Conservation (phyloP, 2,888 invertebrate genomes). For the Cataglyphis livida region DNA sequence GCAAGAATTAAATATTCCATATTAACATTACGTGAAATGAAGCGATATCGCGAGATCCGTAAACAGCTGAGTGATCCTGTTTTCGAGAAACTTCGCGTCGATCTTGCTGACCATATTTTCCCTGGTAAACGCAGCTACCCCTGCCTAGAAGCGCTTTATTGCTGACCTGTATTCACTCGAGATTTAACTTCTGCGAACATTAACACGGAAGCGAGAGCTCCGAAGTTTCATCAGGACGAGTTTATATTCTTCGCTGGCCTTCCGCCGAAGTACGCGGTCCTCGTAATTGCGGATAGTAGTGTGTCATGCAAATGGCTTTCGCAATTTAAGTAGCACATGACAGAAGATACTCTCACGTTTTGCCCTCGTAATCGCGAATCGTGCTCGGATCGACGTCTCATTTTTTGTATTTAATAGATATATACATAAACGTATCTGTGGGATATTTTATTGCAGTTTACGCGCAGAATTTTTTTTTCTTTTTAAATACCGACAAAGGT, state of each 20-base stretch:
- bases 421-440: background rate
- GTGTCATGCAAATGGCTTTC: slow-evolving; percentile 59
- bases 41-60: slow-evolving; percentile 19
- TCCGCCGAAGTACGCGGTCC: slow-evolving; percentile 18
- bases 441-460: background rate
- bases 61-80: slow-evolving; percentile 39
- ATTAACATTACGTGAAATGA: slow-evolving; percentile 30
- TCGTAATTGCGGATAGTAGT: slow-evolving; percentile 64
- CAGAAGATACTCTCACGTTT: slow-evolving; percentile 40
- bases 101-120: slow-evolving; percentile 43
- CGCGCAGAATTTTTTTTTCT: slow-evolving; percentile 7
- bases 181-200: slow-evolving; percentile 49
- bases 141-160: slow-evolving; percentile 34
- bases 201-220: slow-evolving; percentile 23
- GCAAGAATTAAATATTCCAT: slow-evolving; percentile 27
- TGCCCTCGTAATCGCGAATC: slow-evolving; percentile 24
- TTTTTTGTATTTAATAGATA: slow-evolving; percentile 15
- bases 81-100: slow-evolving; percentile 21
- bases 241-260: slow-evolving; percentile 51
- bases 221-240: slow-evolving; percentile 45
- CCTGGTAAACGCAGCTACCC: slow-evolving; percentile 18
- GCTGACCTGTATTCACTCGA: slow-evolving; percentile 48
- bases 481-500: background rate
- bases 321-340: slow-evolving; percentile 66
- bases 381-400: slow-evolving; percentile 4